Percentiles rank a stretch among this genome's conserved stretches.
Conservation (phyloP, 53 echinoderm and acorn worm species). For the Echinarachnius parma region DNA sequence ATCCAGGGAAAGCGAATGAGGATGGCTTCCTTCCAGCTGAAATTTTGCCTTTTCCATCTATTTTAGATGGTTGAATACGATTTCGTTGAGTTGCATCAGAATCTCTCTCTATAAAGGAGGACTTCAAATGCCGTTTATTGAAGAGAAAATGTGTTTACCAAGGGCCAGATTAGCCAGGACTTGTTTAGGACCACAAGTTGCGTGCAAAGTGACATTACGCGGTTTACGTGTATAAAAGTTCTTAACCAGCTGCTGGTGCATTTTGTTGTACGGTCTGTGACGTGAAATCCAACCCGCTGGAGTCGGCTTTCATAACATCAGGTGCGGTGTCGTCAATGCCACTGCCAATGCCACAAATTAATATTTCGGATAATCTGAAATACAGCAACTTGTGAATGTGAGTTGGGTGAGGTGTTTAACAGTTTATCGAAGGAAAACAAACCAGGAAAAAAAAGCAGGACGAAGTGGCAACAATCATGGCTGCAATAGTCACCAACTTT, state of each 20-base stretch:
- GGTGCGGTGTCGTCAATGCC: no score
- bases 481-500: slow-evolving; percentile 84
- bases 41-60: slow-evolving; percentile 12
- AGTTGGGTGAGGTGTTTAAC: no score
- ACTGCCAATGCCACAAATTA: no score
- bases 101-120: slow-evolving; percentile 39
- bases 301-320: slow-evolving; percentile 26
- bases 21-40: no score
- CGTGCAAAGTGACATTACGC: slow-evolving; percentile 45
- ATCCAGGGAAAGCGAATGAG: no score
- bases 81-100: slow-evolving; percentile 68
- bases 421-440: no score
- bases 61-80: background rate
- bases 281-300: slow-evolving; percentile 35
- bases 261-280: no score
- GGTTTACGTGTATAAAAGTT: slow-evolving; percentile 17
- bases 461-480: no score
- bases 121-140: slow-evolving; percentile 1
- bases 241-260: no score
- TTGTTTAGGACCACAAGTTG: slow-evolving; percentile 47
- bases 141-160: slow-evolving; percentile 27
- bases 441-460: no score
- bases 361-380: no score
- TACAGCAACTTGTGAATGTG: background rate
- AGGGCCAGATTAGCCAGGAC: slow-evolving; percentile 22